These are phyloP conservation scores for Ceyx margarethae DNA, from an alignment of 2,113 vertebrate genomes.

Conservation along the genomic window DNA sequence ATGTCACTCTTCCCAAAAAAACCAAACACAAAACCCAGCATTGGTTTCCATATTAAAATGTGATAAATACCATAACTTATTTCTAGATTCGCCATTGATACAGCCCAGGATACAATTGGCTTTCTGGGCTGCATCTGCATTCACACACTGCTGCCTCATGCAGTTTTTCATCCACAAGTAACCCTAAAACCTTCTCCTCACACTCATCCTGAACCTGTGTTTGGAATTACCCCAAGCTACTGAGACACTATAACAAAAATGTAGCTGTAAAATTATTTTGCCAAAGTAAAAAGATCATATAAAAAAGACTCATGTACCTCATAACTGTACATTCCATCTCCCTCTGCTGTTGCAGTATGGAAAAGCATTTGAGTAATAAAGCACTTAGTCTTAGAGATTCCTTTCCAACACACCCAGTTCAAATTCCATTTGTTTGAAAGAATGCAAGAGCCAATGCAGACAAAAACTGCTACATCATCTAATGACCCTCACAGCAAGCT, in stretches of 20 bases:
- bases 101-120: neutral
- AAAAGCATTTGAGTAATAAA: neutral
- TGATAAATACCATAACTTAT: accelerated
- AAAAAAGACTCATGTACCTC: neutral
- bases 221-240: neutral
- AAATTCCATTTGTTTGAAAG: neutral
- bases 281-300: neutral
- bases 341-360: neutral
- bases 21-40: neutral
- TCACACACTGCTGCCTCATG: no score
- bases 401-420: neutral
- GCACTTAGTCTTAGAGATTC: neutral
- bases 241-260: neutral
- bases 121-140: neutral
- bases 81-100: neutral
- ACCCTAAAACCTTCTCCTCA: neutral
- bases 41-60: neutral
- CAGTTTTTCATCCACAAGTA: neutral
- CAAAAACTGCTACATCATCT: neutral
- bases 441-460: neutral
- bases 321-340: neutral
- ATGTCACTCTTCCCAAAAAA: neutral
- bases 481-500: neutral
- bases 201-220: no score
- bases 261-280: neutral